Evolutionary conservation across 2,888 invertebrate genomes (phyloP), one percentile per base, ranked within the genome.

Genomic region (Drosophila rellima): DNA sequence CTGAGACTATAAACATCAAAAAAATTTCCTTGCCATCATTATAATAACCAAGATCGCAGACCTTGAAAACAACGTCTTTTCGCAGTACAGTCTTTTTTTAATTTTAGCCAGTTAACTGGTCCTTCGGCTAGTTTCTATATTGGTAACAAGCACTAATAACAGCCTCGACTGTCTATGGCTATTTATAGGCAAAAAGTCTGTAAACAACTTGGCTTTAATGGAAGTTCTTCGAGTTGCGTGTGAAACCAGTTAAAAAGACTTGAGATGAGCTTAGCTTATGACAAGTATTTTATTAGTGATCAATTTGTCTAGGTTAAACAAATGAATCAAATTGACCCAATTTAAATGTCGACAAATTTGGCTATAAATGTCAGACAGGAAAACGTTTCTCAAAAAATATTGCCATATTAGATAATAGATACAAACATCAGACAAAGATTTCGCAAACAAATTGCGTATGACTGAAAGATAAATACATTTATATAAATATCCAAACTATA

Each of bases 301-400:
- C 13, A 23, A 39, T 55, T 23, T 37, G 13, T 39, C 62, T 47
- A 26, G 11, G n/a, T 8, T 39, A 31, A 62, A 45, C 20, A 10
- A 29, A 10, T 45, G 8, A 15, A 13, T n/a, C n/a, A 0, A 2
- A 50, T 35, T 83, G 69, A 66, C 80, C 83, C 69, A 82, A 65
- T 68, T 79, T 65, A 45, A 57, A 63, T 39, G 17, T 52, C 31
- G 18, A 47, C 29, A 5, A 61, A 55, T 45, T 60, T 23, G 55
- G 54, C 44, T 45, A 62, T 40, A 54, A 59, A 63, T 52, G 33
- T 8, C 40, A 33, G 47, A 29, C 31, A n/a, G 54, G 23, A 47
- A 39, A 39, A 57, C 15, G 15, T 2, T n/a, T 15, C 18, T 40
- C 2, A 50, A n/a, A 2, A 48, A 18, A 29, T 35, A 13, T 11